These are phyloP conservation scores for Corella eumyota DNA, from an alignment of 23 tunicate species.

Conservation along the genomic window DNA sequence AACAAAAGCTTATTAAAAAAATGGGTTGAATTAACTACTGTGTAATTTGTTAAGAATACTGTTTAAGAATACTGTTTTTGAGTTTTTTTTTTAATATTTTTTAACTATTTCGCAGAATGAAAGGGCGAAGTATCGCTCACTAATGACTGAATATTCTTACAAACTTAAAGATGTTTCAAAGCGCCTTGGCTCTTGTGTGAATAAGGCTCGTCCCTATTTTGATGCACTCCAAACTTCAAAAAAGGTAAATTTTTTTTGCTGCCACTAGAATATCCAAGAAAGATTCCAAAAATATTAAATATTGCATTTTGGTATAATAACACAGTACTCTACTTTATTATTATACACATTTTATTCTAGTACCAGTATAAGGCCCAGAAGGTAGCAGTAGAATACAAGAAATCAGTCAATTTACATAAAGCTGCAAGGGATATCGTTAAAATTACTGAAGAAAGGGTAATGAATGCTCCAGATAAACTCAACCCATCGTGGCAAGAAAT, in stretches of 20 bases:
- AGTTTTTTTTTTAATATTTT: no score
- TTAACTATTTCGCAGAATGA: slow-evolving; percentile 51
- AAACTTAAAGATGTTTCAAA: slow-evolving; percentile 71
- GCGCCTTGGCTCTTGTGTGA: slow-evolving; percentile 56
- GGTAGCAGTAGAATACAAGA: slow-evolving; percentile 78
- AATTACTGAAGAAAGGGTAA: slow-evolving; percentile 78
- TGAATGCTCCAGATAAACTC: slow-evolving; percentile 56
- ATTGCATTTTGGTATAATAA: no score
- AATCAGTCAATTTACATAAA: slow-evolving; percentile 69
- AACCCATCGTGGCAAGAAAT: slow-evolving; percentile 95
- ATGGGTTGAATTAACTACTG: no score
- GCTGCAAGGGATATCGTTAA: slow-evolving; percentile 86
- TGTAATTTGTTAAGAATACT: no score
- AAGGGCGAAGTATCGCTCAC: slow-evolving; percentile 64
- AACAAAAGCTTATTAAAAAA: no score
- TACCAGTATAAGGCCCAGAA: slow-evolving; percentile 73
- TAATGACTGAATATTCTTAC: slow-evolving; percentile 83
- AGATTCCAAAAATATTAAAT: no score
- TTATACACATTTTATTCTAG: no score
- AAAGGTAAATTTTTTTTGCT: slow-evolving; percentile 35
- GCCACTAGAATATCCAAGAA: background rate
- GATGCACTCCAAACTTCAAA: slow-evolving; percentile 66
- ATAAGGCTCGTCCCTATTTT: slow-evolving; percentile 78
- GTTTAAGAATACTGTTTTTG: no score
- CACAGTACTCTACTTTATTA: no score